Evolutionary conservation across 2,888 invertebrate species (phyloP).

Genomic region (Amphiduros pacificus): DNA sequence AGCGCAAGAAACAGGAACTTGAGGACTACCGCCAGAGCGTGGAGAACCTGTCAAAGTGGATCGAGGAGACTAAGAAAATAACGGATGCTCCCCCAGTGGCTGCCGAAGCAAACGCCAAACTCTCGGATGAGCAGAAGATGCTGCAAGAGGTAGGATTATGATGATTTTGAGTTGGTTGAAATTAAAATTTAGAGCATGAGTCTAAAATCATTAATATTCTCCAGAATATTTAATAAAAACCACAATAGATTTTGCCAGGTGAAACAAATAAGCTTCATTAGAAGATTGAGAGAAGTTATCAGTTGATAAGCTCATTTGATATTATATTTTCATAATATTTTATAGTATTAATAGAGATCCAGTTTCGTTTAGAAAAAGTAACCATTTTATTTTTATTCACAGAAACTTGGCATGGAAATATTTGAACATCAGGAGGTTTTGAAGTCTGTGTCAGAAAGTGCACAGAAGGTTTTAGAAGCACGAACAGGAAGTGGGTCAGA

Average conservation of each 20-base stretch:
- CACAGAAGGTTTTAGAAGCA: neutral
- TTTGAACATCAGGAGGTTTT: slow-evolving; percentile 13
- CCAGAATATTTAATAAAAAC: too few species aligned
- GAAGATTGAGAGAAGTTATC: too few species aligned
- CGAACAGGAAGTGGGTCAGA: slow-evolving; percentile 32
- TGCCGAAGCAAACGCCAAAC: slow-evolving; percentile 17
- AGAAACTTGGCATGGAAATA: neutral
- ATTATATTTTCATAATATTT: too few species aligned
- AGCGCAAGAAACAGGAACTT: slow-evolving; percentile 43
- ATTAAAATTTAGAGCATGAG: too few species aligned
- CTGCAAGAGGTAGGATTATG: neutral
- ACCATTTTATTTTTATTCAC: neutral
- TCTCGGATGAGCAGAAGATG: neutral
- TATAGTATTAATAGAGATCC: too few species aligned
- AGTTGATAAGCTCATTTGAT: too few species aligned
- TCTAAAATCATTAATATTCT: too few species aligned
- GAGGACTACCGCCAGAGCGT: slow-evolving; percentile 42
- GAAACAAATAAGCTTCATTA: too few species aligned
- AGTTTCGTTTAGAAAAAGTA: too few species aligned
- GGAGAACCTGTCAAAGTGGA: slow-evolving; percentile 47
- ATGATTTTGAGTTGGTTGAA: too few species aligned
- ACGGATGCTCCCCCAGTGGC: slow-evolving; percentile 23
- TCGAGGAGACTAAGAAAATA: slow-evolving; percentile 43
- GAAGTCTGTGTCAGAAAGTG: neutral
- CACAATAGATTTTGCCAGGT: too few species aligned